A percentile compares a stretch with the other conserved stretches of the same genome.
Conservation (phyloP, 2,888 invertebrate species). For the Epsilonema sp. region DNA sequence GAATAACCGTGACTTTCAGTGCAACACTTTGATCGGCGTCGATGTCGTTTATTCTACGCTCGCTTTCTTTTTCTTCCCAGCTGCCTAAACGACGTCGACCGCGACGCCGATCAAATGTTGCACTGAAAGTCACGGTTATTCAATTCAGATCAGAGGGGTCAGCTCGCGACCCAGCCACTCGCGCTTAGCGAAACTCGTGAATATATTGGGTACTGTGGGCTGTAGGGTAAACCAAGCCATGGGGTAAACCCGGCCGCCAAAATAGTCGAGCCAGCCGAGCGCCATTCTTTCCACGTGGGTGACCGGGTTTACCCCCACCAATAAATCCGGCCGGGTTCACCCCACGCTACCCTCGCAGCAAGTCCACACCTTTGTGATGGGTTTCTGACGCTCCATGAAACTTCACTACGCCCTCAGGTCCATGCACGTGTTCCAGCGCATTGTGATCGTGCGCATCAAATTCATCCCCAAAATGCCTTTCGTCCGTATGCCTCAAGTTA, state of each 20-base stretch:
- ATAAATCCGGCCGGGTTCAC: background rate
- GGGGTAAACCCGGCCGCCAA: too few relatives aligned
- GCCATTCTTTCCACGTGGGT: background rate
- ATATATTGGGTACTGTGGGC: too few relatives aligned
- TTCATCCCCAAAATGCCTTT: constrained; percentile 6
- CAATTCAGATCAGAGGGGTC: too few relatives aligned
- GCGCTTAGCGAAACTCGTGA: background rate
- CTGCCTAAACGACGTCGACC: too few relatives aligned
- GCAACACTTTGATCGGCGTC: too few relatives aligned
- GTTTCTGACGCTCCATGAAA: constrained; percentile 16
- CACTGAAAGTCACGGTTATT: too few relatives aligned
- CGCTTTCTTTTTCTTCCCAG: too few relatives aligned
- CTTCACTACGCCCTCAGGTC: constrained; percentile 18
- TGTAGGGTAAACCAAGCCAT: too few relatives aligned
- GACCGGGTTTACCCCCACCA: background rate
- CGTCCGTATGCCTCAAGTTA: constrained; percentile 6
- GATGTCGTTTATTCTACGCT: too few relatives aligned
- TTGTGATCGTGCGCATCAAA: constrained; percentile 8
- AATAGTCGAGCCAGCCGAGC: too few relatives aligned
- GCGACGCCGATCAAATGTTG: too few relatives aligned
- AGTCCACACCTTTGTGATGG: constrained; percentile 6
- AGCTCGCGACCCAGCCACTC: background rate
- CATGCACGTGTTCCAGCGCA: constrained; percentile 18
- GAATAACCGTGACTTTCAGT: too few relatives aligned
- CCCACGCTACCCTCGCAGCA: background rate